phyloP scores from a whole-genome alignment of 1,140 invertebrate genomes.

The Saccostrea cuccullata region DNA sequence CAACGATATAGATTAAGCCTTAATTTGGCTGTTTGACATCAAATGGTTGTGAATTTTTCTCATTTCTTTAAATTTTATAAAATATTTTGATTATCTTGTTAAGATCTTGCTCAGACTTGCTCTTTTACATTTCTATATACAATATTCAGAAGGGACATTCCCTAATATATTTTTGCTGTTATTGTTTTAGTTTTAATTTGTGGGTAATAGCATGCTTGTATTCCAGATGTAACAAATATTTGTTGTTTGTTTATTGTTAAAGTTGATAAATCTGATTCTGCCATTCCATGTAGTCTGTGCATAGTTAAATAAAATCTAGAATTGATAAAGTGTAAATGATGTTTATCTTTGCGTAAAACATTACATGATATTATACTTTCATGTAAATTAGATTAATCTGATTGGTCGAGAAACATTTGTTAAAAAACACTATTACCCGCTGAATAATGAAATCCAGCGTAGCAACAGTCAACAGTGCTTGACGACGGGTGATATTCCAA shows the following conservation, averaged over 20 bases:
- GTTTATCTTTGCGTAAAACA: neutral
- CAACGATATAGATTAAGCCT: slow-evolving; percentile 4
- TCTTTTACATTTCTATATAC: neutral
- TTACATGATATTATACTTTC: no score
- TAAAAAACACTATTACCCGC: no score
- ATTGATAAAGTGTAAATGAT: neutral
- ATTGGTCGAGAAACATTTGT: no score
- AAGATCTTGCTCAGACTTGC: neutral
- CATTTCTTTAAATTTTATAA: neutral
- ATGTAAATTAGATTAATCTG: no score
- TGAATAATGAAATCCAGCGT: no score
- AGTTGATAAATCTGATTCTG: neutral
- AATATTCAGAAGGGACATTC: neutral
- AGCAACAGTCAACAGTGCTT: no score
- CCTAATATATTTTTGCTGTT: slow-evolving; percentile 10
- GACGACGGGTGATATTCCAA: no score
- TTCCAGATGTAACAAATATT: neutral
- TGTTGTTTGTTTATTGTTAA: slow-evolving; percentile 28
- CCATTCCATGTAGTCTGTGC: slow-evolving; percentile 20
- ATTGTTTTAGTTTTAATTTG: neutral
- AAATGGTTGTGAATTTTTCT: slow-evolving; percentile 6
- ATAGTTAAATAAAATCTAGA: slow-evolving; percentile 19
- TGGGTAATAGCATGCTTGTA: neutral
- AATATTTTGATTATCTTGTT: neutral
- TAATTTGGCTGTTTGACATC: neutral